These are phyloP conservation scores for human DNA, from an alignment of 2,113 vertebrate species.

Conservation along the genomic window GRCh38 chr6:38384501-38385000, in stretches of 20 bases:
- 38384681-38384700: constrained; percentile 16
- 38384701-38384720: background rate
- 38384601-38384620: background rate
- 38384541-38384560: constrained; percentile 36
- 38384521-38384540: constrained; percentile 45
- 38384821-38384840: background rate
- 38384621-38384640: background rate
- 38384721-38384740: background rate
- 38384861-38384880: background rate
- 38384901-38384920: background rate
- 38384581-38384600: constrained; percentile 19
- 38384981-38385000: background rate
- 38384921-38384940: background rate
- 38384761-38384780: background rate
- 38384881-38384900: background rate
- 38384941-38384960: background rate
- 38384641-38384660: background rate
- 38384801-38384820: constrained; percentile 36
- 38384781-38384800: background rate
- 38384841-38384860: background rate
- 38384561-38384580: constrained; percentile 30
- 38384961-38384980: background rate
- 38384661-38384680: background rate
- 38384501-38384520: constrained; percentile 49
- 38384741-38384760: background rate